Base-by-base conservation (phyloP, 2,797 vertebrate species). In the Sebastes itinus region DNA sequence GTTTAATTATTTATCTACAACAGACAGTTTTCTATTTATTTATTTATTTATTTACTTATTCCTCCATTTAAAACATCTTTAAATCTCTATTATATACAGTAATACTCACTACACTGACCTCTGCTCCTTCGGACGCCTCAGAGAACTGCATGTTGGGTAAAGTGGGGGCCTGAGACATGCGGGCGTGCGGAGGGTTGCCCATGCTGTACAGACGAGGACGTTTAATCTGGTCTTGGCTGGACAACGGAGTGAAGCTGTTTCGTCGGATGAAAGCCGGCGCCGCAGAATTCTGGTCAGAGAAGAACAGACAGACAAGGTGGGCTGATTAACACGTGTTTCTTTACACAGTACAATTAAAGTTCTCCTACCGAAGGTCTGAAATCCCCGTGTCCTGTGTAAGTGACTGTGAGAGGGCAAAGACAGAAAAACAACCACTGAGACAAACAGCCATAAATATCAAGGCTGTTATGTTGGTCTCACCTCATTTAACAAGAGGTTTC, bases 171-270 rank as follows among this genome's bases (percentile, higher is more conserved):
- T 91, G 92, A 58, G 93, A 95, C 56, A 88, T 75, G 66, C 92
- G 93, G 60, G 94, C 89, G n/a, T 80, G 87, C 0, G 87, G 67
- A 3, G 94, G 92, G 95, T 95, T 97, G 76, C 96, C 97, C 49
- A 96, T 91, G 86, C 97, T 98, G 96, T 97, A 97, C 71, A 97
- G 96, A 52, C 97, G 95, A 1, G 96, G 97, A 20, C 97, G 95
- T 89, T 96, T 97, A 49, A 95, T 90, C 84, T 95, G 96, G 93
- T 97, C 97, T 68, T 96, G 93, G 91, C 97, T 97, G 92, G 97
- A 98, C 93, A 98, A 94, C 1, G 97, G 98, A 0, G 97, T 98
- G 83, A 98, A 97, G 93, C 98, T 98, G 96, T 97, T 98, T 82
- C 97, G 95, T 74, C 98, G 95, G 90, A 93, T 92, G 92, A 97